Evolutionary conservation across 2,797 vertebrate genomes (phyloP).

Genomic region (Cirrhinus molitorella): DNA sequence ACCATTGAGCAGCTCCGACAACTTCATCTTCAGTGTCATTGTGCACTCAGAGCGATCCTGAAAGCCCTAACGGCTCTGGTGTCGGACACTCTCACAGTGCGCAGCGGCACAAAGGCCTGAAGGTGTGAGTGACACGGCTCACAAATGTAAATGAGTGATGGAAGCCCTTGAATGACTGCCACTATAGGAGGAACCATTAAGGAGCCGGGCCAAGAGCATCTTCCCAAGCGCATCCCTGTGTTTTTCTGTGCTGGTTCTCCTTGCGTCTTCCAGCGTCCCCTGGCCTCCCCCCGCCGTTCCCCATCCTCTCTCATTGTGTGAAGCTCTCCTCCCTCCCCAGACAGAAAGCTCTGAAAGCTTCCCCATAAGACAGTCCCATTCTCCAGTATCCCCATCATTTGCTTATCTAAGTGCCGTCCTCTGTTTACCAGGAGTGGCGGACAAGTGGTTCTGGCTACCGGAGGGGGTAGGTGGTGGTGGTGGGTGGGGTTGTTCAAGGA

Average conservation of each 20-base stretch:
- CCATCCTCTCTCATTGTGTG: slow-evolving; percentile 50
- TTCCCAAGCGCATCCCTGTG: slow-evolving; percentile 44
- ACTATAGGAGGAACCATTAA: slow-evolving; percentile 53
- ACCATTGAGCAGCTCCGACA: slow-evolving; percentile 45
- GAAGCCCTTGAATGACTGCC: slow-evolving; percentile 45
- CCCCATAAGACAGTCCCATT: slow-evolving; percentile 51
- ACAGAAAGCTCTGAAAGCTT: slow-evolving; percentile 59
- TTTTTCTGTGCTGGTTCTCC: slow-evolving; percentile 26
- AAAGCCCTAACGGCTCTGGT: slow-evolving; percentile 43
- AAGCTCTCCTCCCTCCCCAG: slow-evolving; percentile 40
- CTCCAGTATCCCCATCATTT: slow-evolving; percentile 59
- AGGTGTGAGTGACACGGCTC: slow-evolving; percentile 49
- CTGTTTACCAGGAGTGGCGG: slow-evolving; percentile 66
- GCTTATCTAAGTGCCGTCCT: slow-evolving; percentile 63
- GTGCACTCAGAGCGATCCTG: slow-evolving; percentile 31
- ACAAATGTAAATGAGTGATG: slow-evolving; percentile 62
- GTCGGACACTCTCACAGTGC: slow-evolving; percentile 36
- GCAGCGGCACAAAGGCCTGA: slow-evolving; percentile 48
- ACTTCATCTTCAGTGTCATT: slow-evolving; percentile 49
- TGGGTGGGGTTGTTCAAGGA: slow-evolving; percentile 46
- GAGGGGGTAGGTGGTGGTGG: slow-evolving; percentile 26
- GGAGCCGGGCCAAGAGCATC: slow-evolving; percentile 55
- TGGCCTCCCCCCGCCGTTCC: background rate
- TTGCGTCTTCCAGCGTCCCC: slow-evolving; percentile 45
- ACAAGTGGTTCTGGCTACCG: slow-evolving; percentile 59